Evolutionary conservation across 2,113 vertebrate genomes (phyloP), one percentile per base, ranked within the genome.

Genomic region (Heteronetta atricapilla): DNA sequence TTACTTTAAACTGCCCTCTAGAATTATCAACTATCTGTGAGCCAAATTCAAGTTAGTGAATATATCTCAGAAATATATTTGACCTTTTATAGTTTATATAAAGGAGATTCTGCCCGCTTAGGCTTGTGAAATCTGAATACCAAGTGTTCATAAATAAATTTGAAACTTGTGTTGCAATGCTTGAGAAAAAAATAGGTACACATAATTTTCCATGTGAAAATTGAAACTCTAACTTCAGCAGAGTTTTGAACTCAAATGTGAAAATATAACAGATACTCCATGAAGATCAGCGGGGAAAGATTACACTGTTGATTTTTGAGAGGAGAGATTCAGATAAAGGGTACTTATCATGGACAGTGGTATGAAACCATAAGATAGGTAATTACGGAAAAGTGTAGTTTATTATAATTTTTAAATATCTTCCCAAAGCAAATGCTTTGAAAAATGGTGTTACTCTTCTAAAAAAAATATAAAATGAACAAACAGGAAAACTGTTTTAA

Each of bases 21-120:
- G 66, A 87, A 81, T 33, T 60, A 25, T 38, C 78, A 93, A 55
- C 31, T 85, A 77, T 44, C 6, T 16, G 9, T 22, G 10, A 88
- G 64, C 29, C 42, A 73, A 89, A 75, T 50, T 60, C 56, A 63
- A 42, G 14, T 87, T 67, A 56, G 26, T 52, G 69, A 77, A 83
- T 46, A 86, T 80, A 89, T 13, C n/a, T 79, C 82, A 93, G 85
- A 91, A 91, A 80, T 74, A 59, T 15, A 42, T 77, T 86, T 81
- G 82, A 50, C 68, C 59, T 84, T 40, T 46, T 38, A 20, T 44
- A n/a, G 31, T 86, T 88, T 16, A 48, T 68, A 36, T 53, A 58
- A 64, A 63, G 92, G 34, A 68, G 38, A 74, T 86, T 86, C 52
- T 79, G 38, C 38, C n/a, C 68, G 21, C 3, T 84, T 82, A 94